These are phyloP conservation scores for Hippocampus abdominalis DNA, from an alignment of 2,113 vertebrate species.

Conservation along the genomic window DNA sequence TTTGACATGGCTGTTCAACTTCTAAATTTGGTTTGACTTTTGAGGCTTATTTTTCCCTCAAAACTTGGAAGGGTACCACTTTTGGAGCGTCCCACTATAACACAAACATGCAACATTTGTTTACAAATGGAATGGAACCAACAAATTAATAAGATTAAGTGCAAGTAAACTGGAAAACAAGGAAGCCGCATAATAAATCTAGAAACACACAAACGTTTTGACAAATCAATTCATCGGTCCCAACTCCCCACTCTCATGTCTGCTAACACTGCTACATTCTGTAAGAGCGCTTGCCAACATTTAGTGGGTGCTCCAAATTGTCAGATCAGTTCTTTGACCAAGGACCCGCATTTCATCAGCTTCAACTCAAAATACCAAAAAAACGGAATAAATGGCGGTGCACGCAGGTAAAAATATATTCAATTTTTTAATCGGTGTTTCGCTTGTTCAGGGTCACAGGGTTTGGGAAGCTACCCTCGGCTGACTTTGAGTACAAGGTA, in stretches of 20 bases:
- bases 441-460: too few relatives aligned
- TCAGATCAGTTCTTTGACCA: constrained; percentile 5
- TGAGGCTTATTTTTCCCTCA: too few relatives aligned
- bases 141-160: not conserved
- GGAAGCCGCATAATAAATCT: not conserved
- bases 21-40: too few relatives aligned
- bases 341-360: constrained; percentile 14
- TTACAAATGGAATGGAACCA: not conserved
- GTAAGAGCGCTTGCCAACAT: constrained; percentile 8
- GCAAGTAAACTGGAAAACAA: not conserved
- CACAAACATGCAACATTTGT: too few relatives aligned
- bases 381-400: not conserved
- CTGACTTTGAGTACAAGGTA: too few relatives aligned
- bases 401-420: too few relatives aligned
- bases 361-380: constrained; percentile 8
- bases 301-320: not conserved
- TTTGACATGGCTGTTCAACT: too few relatives aligned
- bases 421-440: too few relatives aligned
- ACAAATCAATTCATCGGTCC: not conserved
- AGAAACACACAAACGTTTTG: not conserved
- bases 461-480: too few relatives aligned
- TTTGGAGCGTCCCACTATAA: too few relatives aligned
- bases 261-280: constrained; percentile 12
- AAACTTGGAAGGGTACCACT: too few relatives aligned
- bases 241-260: not conserved